phyloP scores from a whole-genome alignment of 37 sponge, comb jelly and placozoan species.

The Hexactinellida sp. region DNA sequence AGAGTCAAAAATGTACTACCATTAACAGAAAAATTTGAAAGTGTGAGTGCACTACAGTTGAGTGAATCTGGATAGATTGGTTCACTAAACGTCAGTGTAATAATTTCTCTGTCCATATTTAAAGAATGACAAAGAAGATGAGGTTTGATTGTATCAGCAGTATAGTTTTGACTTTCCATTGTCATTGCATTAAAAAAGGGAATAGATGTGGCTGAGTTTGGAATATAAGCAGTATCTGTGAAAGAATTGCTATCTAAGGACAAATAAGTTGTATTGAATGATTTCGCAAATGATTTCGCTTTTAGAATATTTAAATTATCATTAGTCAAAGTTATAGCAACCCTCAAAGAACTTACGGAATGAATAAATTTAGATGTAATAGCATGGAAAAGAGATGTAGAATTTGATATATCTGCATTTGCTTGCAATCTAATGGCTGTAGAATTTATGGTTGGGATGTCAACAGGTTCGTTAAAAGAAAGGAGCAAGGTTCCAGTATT shows the following conservation, averaged over 20 bases:
- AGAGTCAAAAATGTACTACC: slow-evolving; percentile 20
- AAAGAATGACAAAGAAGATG: slow-evolving; percentile 38
- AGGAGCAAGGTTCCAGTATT: slow-evolving; percentile 38
- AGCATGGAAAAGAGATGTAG: slow-evolving; percentile 19
- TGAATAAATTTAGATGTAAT: slow-evolving; percentile 35
- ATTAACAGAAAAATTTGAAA: slow-evolving; percentile 28
- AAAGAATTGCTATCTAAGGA: slow-evolving; percentile 33
- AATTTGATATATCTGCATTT: slow-evolving; percentile 25
- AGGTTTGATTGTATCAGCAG: slow-evolving; percentile 39
- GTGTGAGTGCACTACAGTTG: slow-evolving; percentile 43
- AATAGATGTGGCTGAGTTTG: slow-evolving; percentile 45
- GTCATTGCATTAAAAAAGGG: slow-evolving; percentile 24
- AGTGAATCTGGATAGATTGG: slow-evolving; percentile 34
- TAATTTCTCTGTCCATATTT: slow-evolving; percentile 51
- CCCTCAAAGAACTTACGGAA: slow-evolving; percentile 28
- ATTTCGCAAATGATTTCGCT: slow-evolving; percentile 61
- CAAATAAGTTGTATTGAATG: slow-evolving; percentile 44
- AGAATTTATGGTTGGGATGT: slow-evolving; percentile 36
- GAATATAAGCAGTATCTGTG: slow-evolving; percentile 61
- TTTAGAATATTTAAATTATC: slow-evolving; percentile 54
- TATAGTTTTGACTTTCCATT: slow-evolving; percentile 16
- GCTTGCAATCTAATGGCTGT: slow-evolving; percentile 63
- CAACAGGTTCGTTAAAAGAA: slow-evolving; percentile 76
- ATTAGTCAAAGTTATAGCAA: slow-evolving; percentile 25
- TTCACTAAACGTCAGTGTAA: slow-evolving; percentile 69